Conservation (phyloP, 2,888 invertebrate species). For the Aphrophora alni region DNA sequence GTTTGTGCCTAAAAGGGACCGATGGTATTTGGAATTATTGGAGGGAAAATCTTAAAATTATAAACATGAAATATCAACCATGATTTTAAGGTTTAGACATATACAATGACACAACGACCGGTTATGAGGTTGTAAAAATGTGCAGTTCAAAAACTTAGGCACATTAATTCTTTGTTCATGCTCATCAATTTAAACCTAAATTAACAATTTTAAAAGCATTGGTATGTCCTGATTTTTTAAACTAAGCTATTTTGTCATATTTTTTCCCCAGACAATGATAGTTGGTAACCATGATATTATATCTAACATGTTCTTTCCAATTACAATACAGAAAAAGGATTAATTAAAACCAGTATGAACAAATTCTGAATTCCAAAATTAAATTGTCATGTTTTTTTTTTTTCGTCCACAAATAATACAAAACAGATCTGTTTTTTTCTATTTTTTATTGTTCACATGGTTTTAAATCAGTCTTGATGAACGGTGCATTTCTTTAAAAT, state of each 20-base stretch:
- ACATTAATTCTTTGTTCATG: neutral
- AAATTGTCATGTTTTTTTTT: neutral
- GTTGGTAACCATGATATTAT: conserved; percentile 17
- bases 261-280: neutral
- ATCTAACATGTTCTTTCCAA: neutral
- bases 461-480: conserved; percentile 32
- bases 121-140: neutral
- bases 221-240: neutral
- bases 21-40: neutral
- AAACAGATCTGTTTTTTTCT: conserved; percentile 21
- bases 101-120: conserved; percentile 9
- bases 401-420: neutral
- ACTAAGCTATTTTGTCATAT: conserved; percentile 5
- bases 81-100: neutral
- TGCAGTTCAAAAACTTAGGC: neutral
- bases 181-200: neutral
- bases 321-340: neutral
- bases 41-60: neutral
- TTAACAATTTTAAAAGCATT: conserved; percentile 5
- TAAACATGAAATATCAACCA: conserved; percentile 3
- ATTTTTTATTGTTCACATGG: neutral
- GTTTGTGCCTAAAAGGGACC: neutral
- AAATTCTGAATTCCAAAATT: neutral
- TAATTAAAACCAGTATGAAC: neutral
- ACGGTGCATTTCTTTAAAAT: conserved; percentile 28